Conservation (phyloP, 2,797 vertebrate genomes). For the Rhyacichthys aspro region DNA sequence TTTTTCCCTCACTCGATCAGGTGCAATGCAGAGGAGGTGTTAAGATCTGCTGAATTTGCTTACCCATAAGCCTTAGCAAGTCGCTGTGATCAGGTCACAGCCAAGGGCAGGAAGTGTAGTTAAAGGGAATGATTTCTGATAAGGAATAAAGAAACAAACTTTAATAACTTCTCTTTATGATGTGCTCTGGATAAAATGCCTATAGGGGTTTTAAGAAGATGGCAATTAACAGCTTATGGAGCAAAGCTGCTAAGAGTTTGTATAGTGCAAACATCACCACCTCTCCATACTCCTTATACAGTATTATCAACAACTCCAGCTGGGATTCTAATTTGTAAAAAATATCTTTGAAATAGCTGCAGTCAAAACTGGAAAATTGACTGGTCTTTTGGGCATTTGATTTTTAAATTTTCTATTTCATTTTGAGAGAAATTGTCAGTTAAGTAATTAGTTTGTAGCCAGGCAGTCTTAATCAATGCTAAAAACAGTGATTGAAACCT, state of each 20-base stretch:
- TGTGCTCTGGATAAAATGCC: slow-evolving; percentile 60
- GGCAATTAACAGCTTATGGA: slow-evolving; percentile 56
- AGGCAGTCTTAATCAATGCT: too few relatives aligned
- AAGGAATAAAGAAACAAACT: slow-evolving; percentile 21
- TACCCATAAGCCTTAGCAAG: slow-evolving; percentile 69
- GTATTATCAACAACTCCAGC: neutral
- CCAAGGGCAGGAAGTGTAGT: slow-evolving; percentile 50
- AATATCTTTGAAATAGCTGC: neutral
- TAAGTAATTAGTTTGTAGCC: too few relatives aligned
- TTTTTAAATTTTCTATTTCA: too few relatives aligned
- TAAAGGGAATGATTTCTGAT: slow-evolving; percentile 29
- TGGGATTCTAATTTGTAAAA: slow-evolving; percentile 7
- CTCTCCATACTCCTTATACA: neutral
- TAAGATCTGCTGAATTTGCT: slow-evolving; percentile 81
- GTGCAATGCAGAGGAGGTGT: slow-evolving; percentile 78
- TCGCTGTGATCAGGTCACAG: slow-evolving; percentile 62
- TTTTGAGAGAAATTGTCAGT: too few relatives aligned
- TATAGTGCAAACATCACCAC: slow-evolving; percentile 37
- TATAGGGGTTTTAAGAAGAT: slow-evolving; percentile 43
- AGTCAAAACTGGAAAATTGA: slow-evolving; percentile 14
- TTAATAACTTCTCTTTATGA: slow-evolving; percentile 45
- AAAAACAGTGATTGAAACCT: too few relatives aligned
- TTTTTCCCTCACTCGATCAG: slow-evolving; percentile 62
- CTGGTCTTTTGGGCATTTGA: neutral
- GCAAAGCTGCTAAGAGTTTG: slow-evolving; percentile 29